A percentile compares a stretch with the other conserved stretches of the same genome.
Conservation (phyloP, 2,113 vertebrate genomes). For the Macroglossus sobrinus region DNA sequence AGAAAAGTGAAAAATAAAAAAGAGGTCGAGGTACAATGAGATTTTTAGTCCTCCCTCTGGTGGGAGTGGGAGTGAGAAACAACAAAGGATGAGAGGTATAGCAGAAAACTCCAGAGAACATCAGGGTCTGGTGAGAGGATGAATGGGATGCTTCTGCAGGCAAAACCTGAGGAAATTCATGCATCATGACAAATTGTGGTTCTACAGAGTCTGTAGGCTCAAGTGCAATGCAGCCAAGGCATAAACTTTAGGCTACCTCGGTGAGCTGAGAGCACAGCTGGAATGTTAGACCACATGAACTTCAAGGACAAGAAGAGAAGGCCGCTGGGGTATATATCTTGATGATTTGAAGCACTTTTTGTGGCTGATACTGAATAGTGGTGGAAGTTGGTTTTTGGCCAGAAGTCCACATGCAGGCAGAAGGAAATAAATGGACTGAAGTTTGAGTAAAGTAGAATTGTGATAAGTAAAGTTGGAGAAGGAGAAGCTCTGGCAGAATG, state of each 20-base stretch:
- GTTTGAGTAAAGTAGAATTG: not conserved
- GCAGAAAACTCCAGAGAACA: not conserved
- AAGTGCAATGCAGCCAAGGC: not conserved
- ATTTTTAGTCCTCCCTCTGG: not conserved
- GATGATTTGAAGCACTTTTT: not conserved
- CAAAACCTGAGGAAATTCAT: not conserved
- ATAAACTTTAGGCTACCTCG: not conserved
- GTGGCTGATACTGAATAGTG: not conserved
- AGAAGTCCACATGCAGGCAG: not conserved
- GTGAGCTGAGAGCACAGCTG: not conserved
- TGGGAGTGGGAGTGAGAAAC: not conserved
- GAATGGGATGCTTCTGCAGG: not conserved
- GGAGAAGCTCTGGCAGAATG: not conserved
- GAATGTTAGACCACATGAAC: not conserved
- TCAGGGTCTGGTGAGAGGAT: no score
- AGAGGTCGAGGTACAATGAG: not conserved
- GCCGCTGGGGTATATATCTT: no score
- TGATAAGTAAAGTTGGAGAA: not conserved
- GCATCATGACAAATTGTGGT: not conserved
- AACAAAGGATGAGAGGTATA: fast-evolving
- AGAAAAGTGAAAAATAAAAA: not conserved
- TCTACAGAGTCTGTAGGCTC: not conserved
- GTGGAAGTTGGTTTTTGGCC: not conserved
- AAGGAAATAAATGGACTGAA: fast-evolving
- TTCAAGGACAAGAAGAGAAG: not conserved